phyloP scores from a whole-genome alignment of 2,113 vertebrate genomes.

The Thunnus thynnus region DNA sequence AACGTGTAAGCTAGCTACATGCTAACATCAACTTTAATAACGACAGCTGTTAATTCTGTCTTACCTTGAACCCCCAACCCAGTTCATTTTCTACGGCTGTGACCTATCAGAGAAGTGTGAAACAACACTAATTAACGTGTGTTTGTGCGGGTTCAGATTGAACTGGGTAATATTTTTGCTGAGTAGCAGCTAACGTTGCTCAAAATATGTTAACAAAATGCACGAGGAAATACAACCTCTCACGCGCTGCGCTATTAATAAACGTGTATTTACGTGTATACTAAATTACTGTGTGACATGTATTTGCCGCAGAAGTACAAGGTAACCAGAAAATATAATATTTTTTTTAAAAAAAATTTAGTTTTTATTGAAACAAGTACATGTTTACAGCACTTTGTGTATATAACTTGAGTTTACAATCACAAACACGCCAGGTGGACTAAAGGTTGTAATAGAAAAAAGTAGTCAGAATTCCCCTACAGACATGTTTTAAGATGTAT shows the following conservation, averaged over 20 bases:
- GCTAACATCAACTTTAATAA: neutral
- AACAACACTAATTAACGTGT: neutral
- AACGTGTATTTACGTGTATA: no score
- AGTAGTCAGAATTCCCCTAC: no score
- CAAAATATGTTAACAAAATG: neutral
- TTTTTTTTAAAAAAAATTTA: no score
- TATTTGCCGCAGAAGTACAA: no score
- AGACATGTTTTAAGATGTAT: no score
- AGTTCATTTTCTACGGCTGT: constrained; percentile 85
- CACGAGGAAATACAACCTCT: neutral
- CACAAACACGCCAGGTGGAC: no score
- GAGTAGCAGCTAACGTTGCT: neutral
- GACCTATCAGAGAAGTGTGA: neutral
- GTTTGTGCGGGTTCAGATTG: neutral
- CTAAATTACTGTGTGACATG: no score
- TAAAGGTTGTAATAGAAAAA: no score
- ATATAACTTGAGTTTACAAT: no score
- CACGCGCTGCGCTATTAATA: neutral
- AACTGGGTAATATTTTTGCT: neutral
- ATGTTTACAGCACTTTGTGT: no score
- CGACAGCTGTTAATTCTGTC: neutral
- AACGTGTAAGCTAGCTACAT: neutral
- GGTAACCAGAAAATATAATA: no score
- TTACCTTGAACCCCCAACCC: constrained; percentile 91
- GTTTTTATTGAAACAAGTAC: no score